Evolutionary conservation across 2,113 vertebrate genomes (phyloP).

Genomic region (Bubo bubo): DNA sequence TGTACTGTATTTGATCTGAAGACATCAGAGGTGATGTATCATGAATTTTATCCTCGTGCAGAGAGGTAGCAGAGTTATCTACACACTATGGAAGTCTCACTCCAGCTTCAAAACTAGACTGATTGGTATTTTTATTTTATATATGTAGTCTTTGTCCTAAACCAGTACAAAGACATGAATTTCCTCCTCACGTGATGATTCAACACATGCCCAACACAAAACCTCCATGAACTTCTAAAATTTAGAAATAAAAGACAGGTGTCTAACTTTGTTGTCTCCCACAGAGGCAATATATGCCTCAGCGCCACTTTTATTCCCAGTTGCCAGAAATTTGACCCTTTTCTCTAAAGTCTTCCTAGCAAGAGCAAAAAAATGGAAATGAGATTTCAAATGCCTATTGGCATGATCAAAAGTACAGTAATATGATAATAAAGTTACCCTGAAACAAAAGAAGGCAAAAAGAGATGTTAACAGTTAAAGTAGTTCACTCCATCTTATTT

Average conservation of each 20-base stretch:
- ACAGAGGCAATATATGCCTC: background rate
- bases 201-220: background rate
- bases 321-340: background rate
- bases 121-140: background rate
- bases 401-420: background rate
- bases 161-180: background rate
- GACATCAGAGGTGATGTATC: background rate
- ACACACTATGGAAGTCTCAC: background rate
- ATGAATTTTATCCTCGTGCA: background rate
- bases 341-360: background rate
- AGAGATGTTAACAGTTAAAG: background rate
- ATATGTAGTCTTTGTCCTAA: background rate
- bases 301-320: background rate
- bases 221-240: background rate
- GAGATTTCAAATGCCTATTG: background rate
- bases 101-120: background rate
- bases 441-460: background rate
- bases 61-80: background rate
- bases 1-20: background rate
- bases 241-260: background rate
- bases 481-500: background rate
- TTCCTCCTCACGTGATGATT: background rate
- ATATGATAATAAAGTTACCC: background rate
- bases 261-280: background rate
- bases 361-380: background rate